Base-by-base conservation (phyloP, 2,113 vertebrate genomes). In the Microcebus tavaratra region DNA sequence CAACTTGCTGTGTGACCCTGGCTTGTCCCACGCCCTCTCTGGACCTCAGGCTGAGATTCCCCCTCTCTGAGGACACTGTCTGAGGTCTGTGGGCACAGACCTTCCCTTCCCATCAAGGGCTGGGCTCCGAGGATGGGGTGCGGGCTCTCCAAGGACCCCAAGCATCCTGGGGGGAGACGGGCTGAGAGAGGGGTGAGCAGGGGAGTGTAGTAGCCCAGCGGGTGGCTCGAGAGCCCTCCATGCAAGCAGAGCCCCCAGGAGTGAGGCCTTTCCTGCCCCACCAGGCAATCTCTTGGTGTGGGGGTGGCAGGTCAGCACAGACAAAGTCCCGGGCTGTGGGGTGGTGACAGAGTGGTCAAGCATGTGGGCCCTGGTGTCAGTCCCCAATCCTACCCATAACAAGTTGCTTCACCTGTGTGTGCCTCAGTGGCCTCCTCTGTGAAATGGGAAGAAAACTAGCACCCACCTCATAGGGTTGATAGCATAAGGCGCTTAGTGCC, bases 311-410 rank as follows among this genome's bases (percentile, higher is more conserved):
- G 48, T 65, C 45, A 68, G 83, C 78, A 70, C 4, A 2, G 68
- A 93, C 95, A 82, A 76, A 53, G 90, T 59, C 84, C 61, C 4
- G 4, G 83, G 68, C 48, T 90, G 23, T 65, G 13, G 90, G 67
- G 5, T 14, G 10, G 87, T 92, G 42, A 65, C 53, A 1, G 70
- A 39, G 23, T 31, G 63, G 85, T 45, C 55, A 20, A 7, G 82
- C 53, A 2, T 17, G 3, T 6, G 78, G 65, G 34, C 29, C 45
- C 84, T 48, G 27, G 36, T 45, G 75, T 67, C 67, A 36, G 0
- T 55, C 50, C n/a, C 70, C 0, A 0, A 27, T n/a, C 61, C 57
- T 79, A 4, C 59, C 34, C 50, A 8, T 14, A 13, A 48, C 61
- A 27, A 61, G 67, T 39, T 21, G 50, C 42, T 2, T 31, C 2